Evolutionary conservation across 2,797 vertebrate species (phyloP), one percentile per base, ranked within the genome.

Genomic region (Bradypodion ventrale): DNA sequence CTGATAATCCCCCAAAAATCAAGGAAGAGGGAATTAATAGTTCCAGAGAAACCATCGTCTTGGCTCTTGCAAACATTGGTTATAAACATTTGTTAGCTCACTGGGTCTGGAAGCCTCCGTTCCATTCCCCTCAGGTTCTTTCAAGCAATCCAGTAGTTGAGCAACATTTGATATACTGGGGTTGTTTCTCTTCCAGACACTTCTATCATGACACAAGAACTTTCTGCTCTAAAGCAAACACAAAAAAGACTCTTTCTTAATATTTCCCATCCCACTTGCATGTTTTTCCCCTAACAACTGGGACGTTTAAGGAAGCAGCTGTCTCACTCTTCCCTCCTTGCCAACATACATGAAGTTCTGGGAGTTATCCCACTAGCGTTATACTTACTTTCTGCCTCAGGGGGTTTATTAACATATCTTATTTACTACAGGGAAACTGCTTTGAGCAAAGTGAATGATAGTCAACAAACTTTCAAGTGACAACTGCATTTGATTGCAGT

Each of bases 351-450:
- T 91, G 63, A 88, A 83, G 44, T 83, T 93, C 91, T 92, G 72
- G 90, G 93, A 78, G 78, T 82, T 89, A n/a, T n/a, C 88, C 93
- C 85, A 95, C 93, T 93, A 94, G 89, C 89, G 87, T 90, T 87
- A 46, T 49, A 87, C 79, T 40, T 70, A 23, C 49, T 19, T 49
- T 56, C n/a, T n/a, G 78, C 80, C 89, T 82, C 87, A 90, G 76
- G 91, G 89, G 91, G 8, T 84, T 85, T 89, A 91, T 88, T 83
- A 87, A 84, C 83, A 78, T 56, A 88, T 35, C 90, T 92, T 92
- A 89, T 90, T 93, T 93, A 92, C 79, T 86, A 83, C 87, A 88
- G 88, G 86, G 93, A 90, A 69, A 89, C 86, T 92, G 82, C 60
- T 75, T 49, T 68, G 82, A 74, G 89, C 65, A 83, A 87, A 82